These are phyloP conservation scores for Fragum fragum DNA, from an alignment of 2,888 invertebrate genomes.

Conservation along the genomic window DNA sequence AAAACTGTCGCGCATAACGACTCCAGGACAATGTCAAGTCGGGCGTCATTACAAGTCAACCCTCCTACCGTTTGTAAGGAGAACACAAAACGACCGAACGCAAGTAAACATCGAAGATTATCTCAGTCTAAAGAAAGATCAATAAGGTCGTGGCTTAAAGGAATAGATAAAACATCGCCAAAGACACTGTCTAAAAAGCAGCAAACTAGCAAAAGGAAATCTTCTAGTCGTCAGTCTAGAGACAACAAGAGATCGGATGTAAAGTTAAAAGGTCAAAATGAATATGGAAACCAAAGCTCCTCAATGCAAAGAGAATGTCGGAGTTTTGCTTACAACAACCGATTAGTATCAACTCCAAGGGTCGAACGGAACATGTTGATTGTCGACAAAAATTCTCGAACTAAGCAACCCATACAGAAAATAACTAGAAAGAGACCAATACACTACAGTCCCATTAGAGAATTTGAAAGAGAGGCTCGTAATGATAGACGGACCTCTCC, in stretches of 20 bases:
- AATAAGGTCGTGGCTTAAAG: not conserved
- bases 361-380: too few relatives aligned
- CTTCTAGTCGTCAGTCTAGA: too few relatives aligned
- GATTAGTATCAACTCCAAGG: not conserved
- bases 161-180: not conserved
- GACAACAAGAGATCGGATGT: too few relatives aligned
- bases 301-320: not conserved
- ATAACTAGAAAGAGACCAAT: too few relatives aligned
- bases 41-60: not conserved
- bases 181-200: not conserved
- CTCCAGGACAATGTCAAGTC: not conserved
- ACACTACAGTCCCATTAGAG: not conserved
- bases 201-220: too few relatives aligned
- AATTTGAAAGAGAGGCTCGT: not conserved
- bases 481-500: not conserved
- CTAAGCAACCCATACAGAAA: too few relatives aligned
- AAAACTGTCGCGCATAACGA: not conserved
- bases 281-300: not conserved
- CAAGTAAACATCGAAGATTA: not conserved
- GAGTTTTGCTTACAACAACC: not conserved
- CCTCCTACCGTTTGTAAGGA: not conserved
- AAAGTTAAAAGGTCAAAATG: too few relatives aligned
- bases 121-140: constrained; percentile 10
- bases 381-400: too few relatives aligned
- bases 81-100: not conserved